Percentiles rank a stretch among this genome's conserved stretches.
Evolutionary conservation across 2,797 vertebrate genomes (phyloP).

Genomic region (Silurus aristotelis): DNA sequence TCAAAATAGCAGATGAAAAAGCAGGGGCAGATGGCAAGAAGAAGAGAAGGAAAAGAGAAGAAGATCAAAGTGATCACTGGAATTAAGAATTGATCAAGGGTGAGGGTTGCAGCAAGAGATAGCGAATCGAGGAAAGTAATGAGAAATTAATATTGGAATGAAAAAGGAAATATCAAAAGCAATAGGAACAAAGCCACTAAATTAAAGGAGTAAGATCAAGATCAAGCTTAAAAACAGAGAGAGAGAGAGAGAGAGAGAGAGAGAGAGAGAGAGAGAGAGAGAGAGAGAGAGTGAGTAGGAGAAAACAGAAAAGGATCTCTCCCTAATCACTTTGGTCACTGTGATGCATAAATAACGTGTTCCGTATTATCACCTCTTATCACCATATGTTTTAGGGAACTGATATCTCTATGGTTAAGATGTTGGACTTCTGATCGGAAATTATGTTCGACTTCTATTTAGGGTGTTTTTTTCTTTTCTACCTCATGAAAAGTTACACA

Average conservation of each 20-base stretch:
- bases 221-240: not conserved
- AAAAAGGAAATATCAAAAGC: not conserved
- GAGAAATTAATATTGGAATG: not conserved
- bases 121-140: no score
- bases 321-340: no score
- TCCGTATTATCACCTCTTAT: conserved; percentile 47
- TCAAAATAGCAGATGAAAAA: not conserved
- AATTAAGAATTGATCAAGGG: not conserved
- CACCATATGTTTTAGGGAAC: not conserved
- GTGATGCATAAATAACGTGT: not conserved
- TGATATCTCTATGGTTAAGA: no score
- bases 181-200: not conserved
- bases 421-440: no score
- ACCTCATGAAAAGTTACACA: conserved; percentile 52
- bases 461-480: conserved; percentile 24
- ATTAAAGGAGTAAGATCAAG: not conserved
- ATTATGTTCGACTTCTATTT: conserved; percentile 57
- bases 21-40: not conserved
- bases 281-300: no score
- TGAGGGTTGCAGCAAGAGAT: not conserved
- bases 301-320: no score
- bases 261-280: not conserved
- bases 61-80: not conserved
- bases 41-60: not conserved
- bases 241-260: not conserved